Evolutionary conservation across 2,797 vertebrate genomes (phyloP), one percentile per base, ranked within the genome.

Genomic region (Micrastur ruficollis): DNA sequence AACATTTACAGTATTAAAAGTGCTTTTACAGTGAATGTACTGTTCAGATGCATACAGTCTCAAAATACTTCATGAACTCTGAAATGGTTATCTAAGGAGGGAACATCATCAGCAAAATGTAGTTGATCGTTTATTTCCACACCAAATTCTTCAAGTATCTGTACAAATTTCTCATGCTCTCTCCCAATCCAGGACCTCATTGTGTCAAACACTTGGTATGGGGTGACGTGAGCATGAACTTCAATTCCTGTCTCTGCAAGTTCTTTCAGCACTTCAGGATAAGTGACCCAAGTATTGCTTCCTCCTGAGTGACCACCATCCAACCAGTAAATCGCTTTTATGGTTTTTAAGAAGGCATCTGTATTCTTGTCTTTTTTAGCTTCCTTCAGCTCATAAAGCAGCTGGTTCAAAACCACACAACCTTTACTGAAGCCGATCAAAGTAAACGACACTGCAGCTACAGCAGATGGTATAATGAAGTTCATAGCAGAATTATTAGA

Each of bases 381-480:
- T 78, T 98, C 98, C 23, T 98, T 98, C 85, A 99, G 97, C 98
- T 99, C 99, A 92, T 99, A 98, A 76, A 99, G 98, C 91, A 99
- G 98, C 97, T 99, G 99, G 98, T 99, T 99, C 90, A 99, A 98
- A 95, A 99, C 99, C 96, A 99, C 99, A 61, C 99, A 99, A 68
- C 99, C 99, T 98, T 99, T 99, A 97, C 99, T 99, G 98, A 99
- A 99, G 93, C 99, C 99, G 96, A 99, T 98, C 98, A 99, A 96
- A 32, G 98, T 98, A 92, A 99, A 98, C 0, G 98, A 98, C 11
- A 97, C 98, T n/a, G 98, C 97, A 85, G 82, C 97, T 78, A 96
- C 94, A 81, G 98, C 81, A 86, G 98, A 97, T 0, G 98, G 98
- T 21, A 97, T 81, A 90, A 93, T 31, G 79, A 98, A 96, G 76